phyloP scores from a whole-genome alignment of 1,140 invertebrate genomes.

The Hyposmocoma kahamanoa region DNA sequence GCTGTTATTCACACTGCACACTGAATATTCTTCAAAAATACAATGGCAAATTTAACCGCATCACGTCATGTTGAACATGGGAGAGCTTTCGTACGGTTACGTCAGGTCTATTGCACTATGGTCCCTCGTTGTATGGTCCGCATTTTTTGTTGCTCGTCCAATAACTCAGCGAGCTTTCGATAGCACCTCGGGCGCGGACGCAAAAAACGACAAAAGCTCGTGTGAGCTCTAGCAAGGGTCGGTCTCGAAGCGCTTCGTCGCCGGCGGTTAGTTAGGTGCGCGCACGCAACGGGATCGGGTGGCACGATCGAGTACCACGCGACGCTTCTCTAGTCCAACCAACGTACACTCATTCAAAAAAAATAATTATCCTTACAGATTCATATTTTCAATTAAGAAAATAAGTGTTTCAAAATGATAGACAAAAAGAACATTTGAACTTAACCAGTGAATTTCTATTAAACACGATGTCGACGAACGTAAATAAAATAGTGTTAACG shows the following conservation, averaged over 20 bases:
- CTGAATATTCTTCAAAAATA: conserved; percentile 43
- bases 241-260: conserved; percentile 7
- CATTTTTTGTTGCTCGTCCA: conserved; percentile 59
- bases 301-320: conserved; percentile 11
- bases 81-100: conserved; percentile 44
- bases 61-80: conserved; percentile 38
- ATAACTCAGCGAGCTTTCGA: conserved; percentile 66
- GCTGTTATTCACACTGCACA: conserved; percentile 63
- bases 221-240: conserved; percentile 23
- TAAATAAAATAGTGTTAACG: conserved; percentile 31
- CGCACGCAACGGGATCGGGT: conserved; percentile 20
- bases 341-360: conserved; percentile 7
- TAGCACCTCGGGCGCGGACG: conserved; percentile 60
- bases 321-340: conserved; percentile 7
- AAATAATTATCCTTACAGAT: neutral
- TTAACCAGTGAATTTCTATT: neutral
- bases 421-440: neutral
- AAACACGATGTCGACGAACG: conserved; percentile 24
- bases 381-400: neutral
- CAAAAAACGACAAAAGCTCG: conserved; percentile 65
- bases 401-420: conserved; percentile 4
- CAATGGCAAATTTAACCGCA: conserved; percentile 55
- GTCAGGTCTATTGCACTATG: conserved; percentile 51
- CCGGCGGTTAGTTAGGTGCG: conserved; percentile 38
- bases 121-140: conserved; percentile 37